phyloP scores from a whole-genome alignment of 2,797 vertebrate species.

The Clarias pachynema region DNA sequence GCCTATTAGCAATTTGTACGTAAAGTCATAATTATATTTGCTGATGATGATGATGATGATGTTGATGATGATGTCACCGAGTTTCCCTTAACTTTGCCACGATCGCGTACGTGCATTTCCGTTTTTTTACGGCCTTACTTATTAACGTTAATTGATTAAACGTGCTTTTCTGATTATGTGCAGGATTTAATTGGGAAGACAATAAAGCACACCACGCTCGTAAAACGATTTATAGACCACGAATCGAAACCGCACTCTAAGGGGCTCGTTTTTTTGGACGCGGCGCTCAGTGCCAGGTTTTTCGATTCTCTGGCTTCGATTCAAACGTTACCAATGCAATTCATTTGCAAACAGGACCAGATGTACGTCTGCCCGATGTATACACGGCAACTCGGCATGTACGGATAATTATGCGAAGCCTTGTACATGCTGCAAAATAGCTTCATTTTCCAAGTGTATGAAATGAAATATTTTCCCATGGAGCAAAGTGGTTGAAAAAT shows the following conservation, averaged over 20 bases:
- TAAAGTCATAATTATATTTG: constrained; percentile 16
- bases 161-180: constrained; percentile 35
- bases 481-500: constrained; percentile 62
- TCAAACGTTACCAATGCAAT: constrained; percentile 21
- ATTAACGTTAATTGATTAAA: constrained; percentile 32
- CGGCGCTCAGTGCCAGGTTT: neutral
- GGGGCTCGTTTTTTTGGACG: constrained; percentile 35
- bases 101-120: constrained; percentile 19
- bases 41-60: neutral
- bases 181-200: constrained; percentile 26
- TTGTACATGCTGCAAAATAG: constrained; percentile 36
- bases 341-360: constrained; percentile 16
- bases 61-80: constrained; percentile 26
- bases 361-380: neutral
- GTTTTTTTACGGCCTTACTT: constrained; percentile 31
- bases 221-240: constrained; percentile 42
- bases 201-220: constrained; percentile 40
- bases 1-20: constrained; percentile 18
- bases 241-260: constrained; percentile 44
- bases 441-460: constrained; percentile 47
- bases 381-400: neutral
- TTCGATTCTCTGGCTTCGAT: constrained; percentile 27
- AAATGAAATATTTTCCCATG: constrained; percentile 60
- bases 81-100: constrained; percentile 21
- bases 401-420: constrained; percentile 33